These are phyloP conservation scores for Quiscalus mexicanus DNA, from an alignment of 2,113 vertebrate genomes.

Conservation along the genomic window DNA sequence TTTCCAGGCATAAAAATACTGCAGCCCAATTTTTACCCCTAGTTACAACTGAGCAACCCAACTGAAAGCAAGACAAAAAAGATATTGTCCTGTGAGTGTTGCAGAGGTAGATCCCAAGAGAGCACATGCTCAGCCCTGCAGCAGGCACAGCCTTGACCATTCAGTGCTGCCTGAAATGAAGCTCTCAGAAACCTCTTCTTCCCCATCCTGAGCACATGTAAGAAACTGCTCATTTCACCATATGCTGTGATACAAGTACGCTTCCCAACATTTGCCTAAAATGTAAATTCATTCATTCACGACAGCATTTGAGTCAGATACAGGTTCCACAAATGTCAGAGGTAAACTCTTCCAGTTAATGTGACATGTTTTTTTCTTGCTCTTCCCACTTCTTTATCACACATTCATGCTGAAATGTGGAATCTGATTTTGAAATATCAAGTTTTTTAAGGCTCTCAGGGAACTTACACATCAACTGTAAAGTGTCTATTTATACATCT, in stretches of 20 bases:
- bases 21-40: background rate
- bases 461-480: background rate
- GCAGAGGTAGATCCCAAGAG: background rate
- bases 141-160: background rate
- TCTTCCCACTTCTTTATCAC: background rate
- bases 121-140: background rate
- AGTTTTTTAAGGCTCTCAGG: background rate
- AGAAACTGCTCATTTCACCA: background rate
- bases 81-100: background rate
- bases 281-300: background rate
- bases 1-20: background rate
- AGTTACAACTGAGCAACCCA: background rate
- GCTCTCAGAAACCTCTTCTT: background rate
- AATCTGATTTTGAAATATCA: background rate
- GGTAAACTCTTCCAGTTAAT: background rate
- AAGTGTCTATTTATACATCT: background rate
- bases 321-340: background rate
- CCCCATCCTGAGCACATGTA: background rate
- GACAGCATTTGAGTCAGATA: background rate
- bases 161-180: background rate
- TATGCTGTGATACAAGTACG: background rate
- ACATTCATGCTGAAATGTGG: background rate
- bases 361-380: background rate
- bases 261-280: background rate
- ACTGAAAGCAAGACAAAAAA: background rate